These are phyloP conservation scores for Astropecten irregularis DNA, from an alignment of 53 echinoderm and acorn worm genomes.

Conservation along the genomic window DNA sequence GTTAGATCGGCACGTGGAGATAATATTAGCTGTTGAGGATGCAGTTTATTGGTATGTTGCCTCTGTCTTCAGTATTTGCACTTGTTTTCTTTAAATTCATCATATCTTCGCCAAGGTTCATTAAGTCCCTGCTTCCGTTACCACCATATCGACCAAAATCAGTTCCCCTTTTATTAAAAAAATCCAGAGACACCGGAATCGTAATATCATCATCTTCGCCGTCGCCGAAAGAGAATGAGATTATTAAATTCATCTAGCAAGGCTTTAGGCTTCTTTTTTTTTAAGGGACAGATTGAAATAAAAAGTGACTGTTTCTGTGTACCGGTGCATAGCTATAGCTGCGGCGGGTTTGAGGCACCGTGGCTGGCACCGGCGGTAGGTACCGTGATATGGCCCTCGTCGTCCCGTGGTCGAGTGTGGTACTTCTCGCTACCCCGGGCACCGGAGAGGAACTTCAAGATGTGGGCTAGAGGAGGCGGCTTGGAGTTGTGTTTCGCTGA, in stretches of 20 bases:
- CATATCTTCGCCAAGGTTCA: neutral
- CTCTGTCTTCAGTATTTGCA: too few species aligned
- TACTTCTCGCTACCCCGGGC: too few species aligned
- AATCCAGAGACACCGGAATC: neutral
- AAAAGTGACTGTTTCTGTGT: slow-evolving; percentile 18
- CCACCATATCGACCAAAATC: neutral
- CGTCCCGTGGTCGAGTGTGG: neutral
- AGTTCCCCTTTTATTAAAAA: slow-evolving; percentile 16
- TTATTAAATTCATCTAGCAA: slow-evolving; percentile 42
- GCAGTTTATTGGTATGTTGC: too few species aligned
- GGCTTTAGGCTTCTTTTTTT: slow-evolving; percentile 6
- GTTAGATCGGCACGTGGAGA: too few species aligned
- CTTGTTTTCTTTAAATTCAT: too few species aligned
- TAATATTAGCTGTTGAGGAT: too few species aligned
- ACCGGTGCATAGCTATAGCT: neutral
- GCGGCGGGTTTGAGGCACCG: neutral
- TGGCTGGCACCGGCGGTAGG: neutral
- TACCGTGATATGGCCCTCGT: too few species aligned
- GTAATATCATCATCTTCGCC: slow-evolving; percentile 18
- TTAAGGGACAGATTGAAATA: slow-evolving; percentile 49
- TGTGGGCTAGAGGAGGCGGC: neutral
- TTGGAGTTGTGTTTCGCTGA: neutral
- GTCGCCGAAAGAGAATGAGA: neutral
- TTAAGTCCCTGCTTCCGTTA: slow-evolving; percentile 9
- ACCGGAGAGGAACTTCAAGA: neutral